Percentiles rank a stretch among this genome's conserved stretches.
These are phyloP conservation scores for Mythimna vitellina DNA, from an alignment of 2,888 invertebrate genomes.

Conservation along the genomic window DNA sequence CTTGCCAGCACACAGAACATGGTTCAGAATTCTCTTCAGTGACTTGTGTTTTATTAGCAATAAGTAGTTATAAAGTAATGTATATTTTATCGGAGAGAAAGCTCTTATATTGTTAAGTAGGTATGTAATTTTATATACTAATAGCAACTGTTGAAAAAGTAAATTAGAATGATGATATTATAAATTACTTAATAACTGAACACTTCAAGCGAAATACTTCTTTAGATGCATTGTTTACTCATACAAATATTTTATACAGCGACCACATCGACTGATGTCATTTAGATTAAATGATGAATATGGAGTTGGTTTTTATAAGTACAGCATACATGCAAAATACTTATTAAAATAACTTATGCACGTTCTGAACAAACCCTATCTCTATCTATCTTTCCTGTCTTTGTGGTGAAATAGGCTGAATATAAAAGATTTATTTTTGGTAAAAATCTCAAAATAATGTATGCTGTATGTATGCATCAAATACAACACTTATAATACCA, in stretches of 20 bases:
- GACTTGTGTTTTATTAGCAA: slow-evolving; percentile 77
- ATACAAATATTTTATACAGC: slow-evolving; percentile 55
- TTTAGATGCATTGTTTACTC: slow-evolving; percentile 55
- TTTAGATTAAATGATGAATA: slow-evolving; percentile 43
- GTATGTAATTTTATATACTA: slow-evolving; percentile 63
- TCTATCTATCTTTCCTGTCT: background rate
- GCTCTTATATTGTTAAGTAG: slow-evolving; percentile 68
- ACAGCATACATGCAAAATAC: slow-evolving; percentile 18
- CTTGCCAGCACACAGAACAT: slow-evolving; percentile 73
- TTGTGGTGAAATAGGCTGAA: slow-evolving; percentile 1
- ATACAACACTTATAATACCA: slow-evolving; percentile 47
- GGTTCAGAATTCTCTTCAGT: slow-evolving; percentile 72
- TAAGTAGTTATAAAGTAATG: slow-evolving; percentile 75
- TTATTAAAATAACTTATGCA: background rate
- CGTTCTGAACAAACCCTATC: background rate
- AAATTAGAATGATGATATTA: slow-evolving; percentile 65
- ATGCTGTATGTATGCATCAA: slow-evolving; percentile 27
- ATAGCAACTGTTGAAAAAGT: slow-evolving; percentile 65
- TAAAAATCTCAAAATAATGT: slow-evolving; percentile 74
- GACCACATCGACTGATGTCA: slow-evolving; percentile 46
- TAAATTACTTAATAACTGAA: slow-evolving; percentile 61
- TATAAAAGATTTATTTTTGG: slow-evolving; percentile 60
- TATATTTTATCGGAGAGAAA: slow-evolving; percentile 74
- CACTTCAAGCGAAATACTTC: slow-evolving; percentile 59
- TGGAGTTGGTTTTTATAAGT: slow-evolving; percentile 30